Evolutionary conservation across 2,888 invertebrate species (phyloP), one percentile per base, ranked within the genome.

Genomic region (Pocota personata): DNA sequence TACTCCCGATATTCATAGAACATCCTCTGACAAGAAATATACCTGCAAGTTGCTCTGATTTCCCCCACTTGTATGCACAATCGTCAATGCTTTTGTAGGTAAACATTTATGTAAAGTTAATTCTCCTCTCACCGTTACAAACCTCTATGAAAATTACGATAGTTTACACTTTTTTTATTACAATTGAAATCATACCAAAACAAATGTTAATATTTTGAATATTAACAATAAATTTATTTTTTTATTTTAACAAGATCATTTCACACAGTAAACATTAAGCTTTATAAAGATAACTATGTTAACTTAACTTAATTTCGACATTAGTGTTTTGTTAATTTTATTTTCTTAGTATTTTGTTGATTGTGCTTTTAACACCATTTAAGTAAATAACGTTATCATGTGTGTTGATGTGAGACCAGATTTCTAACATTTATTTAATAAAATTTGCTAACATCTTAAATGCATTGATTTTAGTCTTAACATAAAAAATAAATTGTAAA

Each of bases 361-460:
- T 82, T 82, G 82, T 82, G 82, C 82, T 58, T 57, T 43, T 43
- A 62, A 62, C 12, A 21, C 43, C 16, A 43, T 69, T 58, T 37
- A 32, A 6, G 19, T 32, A 50, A 50, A 57, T 52, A 55, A 72
- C n/a, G 14, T 3, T 62, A 14, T 30, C 10, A 14, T 48, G 58
- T 55, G 27, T 48, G 16, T 60, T 46, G 27, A 24, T 19, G 62
- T 66, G 35, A 58, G 30, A 50, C 57, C 64, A 30, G 46, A 5
- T 19, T 57, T 57, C 35, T 32, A 19, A 48, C 35, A 14, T 30
- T 46, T 19, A 46, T 55, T 32, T 21, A n/a, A 19, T 46, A 66
- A 35, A 21, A 4, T 19, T 30, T 7, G 30, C 24, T 37, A 19
- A 60, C n/a, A n/a, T 8, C 3, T 30, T 40, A n/a, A 52, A 21